Conservation (phyloP, 1,140 invertebrate species). For the Trachelipus rathkii region DNA sequence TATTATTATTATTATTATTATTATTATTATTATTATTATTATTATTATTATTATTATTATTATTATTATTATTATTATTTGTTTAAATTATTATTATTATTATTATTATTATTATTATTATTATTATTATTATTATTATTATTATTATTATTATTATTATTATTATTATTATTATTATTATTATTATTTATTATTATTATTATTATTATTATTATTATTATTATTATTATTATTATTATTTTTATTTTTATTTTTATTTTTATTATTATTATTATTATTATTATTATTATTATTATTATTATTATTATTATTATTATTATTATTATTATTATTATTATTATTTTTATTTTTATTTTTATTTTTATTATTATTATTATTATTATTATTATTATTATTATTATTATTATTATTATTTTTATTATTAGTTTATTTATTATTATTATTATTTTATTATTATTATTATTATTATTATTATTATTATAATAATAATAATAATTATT, state of each 20-base stretch:
- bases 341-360: too few species aligned
- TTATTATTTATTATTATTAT: neutral
- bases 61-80: slow-evolving; percentile 25
- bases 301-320: slow-evolving; percentile 8
- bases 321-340: slow-evolving; percentile 11
- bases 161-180: neutral
- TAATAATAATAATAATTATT: neutral
- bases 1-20: slow-evolving; percentile 13
- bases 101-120: slow-evolving; percentile 19
- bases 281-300: neutral
- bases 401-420: neutral
- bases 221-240: neutral
- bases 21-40: slow-evolving; percentile 23
- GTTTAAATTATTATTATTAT: slow-evolving; percentile 22
- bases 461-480: slow-evolving; percentile 14
- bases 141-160: neutral
- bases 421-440: neutral
- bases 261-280: neutral
- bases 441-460: neutral
- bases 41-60: slow-evolving; percentile 24
- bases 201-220: neutral
- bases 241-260: neutral
- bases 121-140: slow-evolving; percentile 1
- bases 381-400: neutral
- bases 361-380: neutral